phyloP scores from a whole-genome alignment of 1,140 invertebrate species.

The Cheumatopsyche charites region DNA sequence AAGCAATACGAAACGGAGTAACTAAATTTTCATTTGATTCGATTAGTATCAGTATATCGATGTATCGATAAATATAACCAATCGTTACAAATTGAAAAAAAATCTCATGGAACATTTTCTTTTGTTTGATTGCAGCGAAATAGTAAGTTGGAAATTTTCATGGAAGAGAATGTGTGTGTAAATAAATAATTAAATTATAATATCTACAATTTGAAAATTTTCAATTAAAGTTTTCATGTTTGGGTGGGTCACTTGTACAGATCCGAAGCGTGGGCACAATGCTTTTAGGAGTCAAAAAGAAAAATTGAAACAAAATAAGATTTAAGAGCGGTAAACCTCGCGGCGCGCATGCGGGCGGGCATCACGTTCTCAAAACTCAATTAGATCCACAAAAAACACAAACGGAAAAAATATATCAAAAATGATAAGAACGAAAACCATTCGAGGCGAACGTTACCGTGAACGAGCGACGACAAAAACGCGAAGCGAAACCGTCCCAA shows the following conservation, averaged over 20 bases:
- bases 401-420: not conserved
- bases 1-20: not conserved
- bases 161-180: too few relatives aligned
- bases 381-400: conserved; percentile 33
- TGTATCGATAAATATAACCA: not conserved
- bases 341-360: conserved; percentile 29
- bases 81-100: not conserved
- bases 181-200: too few relatives aligned
- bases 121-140: too few relatives aligned
- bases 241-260: not conserved
- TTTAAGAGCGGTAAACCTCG: conserved; percentile 42
- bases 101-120: not conserved
- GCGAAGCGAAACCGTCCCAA: not conserved
- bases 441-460: conserved; percentile 3
- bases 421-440: not conserved
- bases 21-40: not conserved
- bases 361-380: conserved; percentile 36
- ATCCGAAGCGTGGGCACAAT: conserved; percentile 33
- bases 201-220: not conserved
- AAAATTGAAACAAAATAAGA: conserved; percentile 32
- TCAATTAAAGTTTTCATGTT: conserved; percentile 1
- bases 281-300: conserved; percentile 28
- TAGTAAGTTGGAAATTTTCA: too few relatives aligned
- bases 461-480: conserved; percentile 9
- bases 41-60: too few relatives aligned